phyloP scores from a whole-genome alignment of 2,888 invertebrate species.

The Megamerina dolium region DNA sequence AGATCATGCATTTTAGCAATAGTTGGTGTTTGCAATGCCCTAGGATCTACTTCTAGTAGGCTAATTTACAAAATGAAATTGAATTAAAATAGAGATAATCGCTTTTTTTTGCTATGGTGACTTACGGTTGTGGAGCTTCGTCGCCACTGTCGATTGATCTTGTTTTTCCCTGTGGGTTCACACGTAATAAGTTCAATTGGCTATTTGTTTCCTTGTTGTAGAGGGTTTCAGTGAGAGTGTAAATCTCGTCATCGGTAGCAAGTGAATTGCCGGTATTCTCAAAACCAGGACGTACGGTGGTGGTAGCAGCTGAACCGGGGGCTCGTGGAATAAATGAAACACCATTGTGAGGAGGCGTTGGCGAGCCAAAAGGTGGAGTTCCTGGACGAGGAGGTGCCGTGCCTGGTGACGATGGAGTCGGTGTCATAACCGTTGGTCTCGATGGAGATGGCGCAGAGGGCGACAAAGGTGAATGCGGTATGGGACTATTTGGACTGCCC shows the following conservation, averaged over 20 bases:
- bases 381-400: slow-evolving; percentile 5
- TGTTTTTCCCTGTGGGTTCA: slow-evolving; percentile 72
- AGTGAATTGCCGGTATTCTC: slow-evolving; percentile 48
- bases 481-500: slow-evolving; percentile 10
- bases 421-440: no score
- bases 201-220: slow-evolving; percentile 69
- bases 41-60: slow-evolving; percentile 59
- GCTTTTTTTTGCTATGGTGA: slow-evolving; percentile 6
- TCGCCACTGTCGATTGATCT: slow-evolving; percentile 63
- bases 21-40: slow-evolving; percentile 57
- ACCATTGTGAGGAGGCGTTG: slow-evolving; percentile 13
- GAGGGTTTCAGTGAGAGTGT: slow-evolving; percentile 65
- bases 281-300: slow-evolving; percentile 38
- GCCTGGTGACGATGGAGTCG: slow-evolving; percentile 7
- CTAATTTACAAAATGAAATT: slow-evolving; percentile 49
- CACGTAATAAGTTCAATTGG: slow-evolving; percentile 61
- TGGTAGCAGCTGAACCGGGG: slow-evolving; percentile 16
- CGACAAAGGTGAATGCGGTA: slow-evolving; percentile 5
- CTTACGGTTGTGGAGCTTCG: slow-evolving; percentile 72
- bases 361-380: slow-evolving; percentile 1
- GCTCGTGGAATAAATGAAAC: slow-evolving; percentile 38
- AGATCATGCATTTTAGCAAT: slow-evolving; percentile 67
- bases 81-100: slow-evolving; percentile 2
- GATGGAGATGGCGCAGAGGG: slow-evolving; percentile 5
- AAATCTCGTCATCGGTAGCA: slow-evolving; percentile 60